Evolutionary conservation across 2,797 vertebrate species (phyloP), one percentile per base, ranked within the genome.

Genomic region (Apogon hyalosoma): DNA sequence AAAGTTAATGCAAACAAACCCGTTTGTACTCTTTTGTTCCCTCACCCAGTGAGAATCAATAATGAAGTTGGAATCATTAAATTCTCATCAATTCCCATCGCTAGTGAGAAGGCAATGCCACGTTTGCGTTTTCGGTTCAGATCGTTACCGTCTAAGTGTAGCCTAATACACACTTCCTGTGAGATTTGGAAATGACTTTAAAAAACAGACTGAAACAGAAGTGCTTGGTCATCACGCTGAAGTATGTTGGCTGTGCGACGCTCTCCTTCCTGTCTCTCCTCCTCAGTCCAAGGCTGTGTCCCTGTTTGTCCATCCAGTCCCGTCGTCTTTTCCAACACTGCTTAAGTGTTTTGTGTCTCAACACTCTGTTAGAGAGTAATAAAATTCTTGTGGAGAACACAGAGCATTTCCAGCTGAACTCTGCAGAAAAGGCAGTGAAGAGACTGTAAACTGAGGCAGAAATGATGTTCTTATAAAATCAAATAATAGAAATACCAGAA

Each of bases 401-500:
- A 84, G 80, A 91, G 83, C 84, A 77, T 81, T 92, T 88, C 86
- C 85, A 89, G 85, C 85, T 88, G 85, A 91, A 85, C 83, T 87
- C 82, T 13, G 65, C 78, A 83, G 85, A 82, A 87, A 75, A 67
- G 60, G 83, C 79, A 87, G 82, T 89, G 88, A 89, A 93, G 86
- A 65, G 57, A 87, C 89, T 83, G 83, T 86, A 90, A 92, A 91
- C 85, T 41, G 43, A 81, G 58, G 80, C 77, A 55, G 75, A 78
- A 84, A 73, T 74, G 52, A 69, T 88, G 82, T 65, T 65, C 83
- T 81, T 83, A 82, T 91, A 87, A 92, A 92, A 76, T 80, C 69
- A 88, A 91, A 92, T 85, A 79, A 90, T 90, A 91, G 93, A 92
- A 93, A 93, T 92, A 90, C 87, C 92, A 92, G 87, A 86, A 87